A percentile compares a stretch with the other conserved stretches of the same genome.
Conservation (phyloP, 2,888 invertebrate genomes). For the Drosophila vallismaia region DNA sequence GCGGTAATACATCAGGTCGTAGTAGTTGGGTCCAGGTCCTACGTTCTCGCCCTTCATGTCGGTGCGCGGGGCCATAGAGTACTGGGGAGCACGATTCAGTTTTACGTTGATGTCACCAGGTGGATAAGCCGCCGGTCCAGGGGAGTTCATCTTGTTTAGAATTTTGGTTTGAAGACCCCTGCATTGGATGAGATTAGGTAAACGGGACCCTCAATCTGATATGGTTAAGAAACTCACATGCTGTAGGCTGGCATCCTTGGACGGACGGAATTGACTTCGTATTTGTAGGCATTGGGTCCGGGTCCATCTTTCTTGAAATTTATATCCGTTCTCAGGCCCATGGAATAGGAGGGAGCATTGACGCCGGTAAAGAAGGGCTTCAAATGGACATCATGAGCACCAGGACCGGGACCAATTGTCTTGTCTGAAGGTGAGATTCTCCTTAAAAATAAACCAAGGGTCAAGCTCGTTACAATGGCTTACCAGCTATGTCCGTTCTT, state of each 20-base stretch:
- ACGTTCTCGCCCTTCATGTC: slow-evolving; percentile 17
- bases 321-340: slow-evolving; percentile 83
- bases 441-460: background rate
- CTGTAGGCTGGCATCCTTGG: slow-evolving; percentile 75
- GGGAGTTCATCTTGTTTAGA: slow-evolving; percentile 61
- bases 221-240: slow-evolving; percentile 70
- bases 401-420: slow-evolving; percentile 80
- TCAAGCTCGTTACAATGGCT: slow-evolving; percentile 2
- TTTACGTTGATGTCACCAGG: slow-evolving; percentile 65
- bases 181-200: background rate
- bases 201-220: background rate
- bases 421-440: slow-evolving; percentile 57
- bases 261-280: slow-evolving; percentile 64
- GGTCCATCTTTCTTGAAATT: slow-evolving; percentile 67
- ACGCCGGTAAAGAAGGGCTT: slow-evolving; percentile 71
- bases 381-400: slow-evolving; percentile 73
- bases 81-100: slow-evolving; percentile 70
- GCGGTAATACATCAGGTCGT: slow-evolving; percentile 76
- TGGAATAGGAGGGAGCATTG: slow-evolving; percentile 85
- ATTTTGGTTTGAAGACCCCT: slow-evolving; percentile 71
- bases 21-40: slow-evolving; percentile 80
- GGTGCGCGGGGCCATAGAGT: slow-evolving; percentile 67
- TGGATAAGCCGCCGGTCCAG: slow-evolving; percentile 82
- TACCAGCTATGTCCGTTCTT: slow-evolving; percentile 71
- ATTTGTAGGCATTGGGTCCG: slow-evolving; percentile 79